phyloP scores from a whole-genome alignment of 2,113 vertebrate genomes.

The Pheucticus melanocephalus region DNA sequence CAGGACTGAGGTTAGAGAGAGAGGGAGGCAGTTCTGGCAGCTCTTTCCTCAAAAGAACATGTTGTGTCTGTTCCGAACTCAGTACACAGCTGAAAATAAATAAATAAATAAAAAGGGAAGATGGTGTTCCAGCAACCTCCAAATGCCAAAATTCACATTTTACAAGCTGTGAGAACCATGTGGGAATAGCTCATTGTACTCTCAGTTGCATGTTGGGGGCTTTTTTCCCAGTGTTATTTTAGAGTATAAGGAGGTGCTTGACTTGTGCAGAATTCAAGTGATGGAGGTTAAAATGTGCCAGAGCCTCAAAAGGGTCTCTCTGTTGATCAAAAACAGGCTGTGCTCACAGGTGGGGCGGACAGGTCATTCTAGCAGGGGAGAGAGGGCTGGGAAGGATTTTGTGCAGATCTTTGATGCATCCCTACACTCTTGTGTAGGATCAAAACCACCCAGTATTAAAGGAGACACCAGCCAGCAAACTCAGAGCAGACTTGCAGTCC shows the following conservation, averaged over 20 bases:
- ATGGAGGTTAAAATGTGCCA: background rate
- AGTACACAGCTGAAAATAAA: background rate
- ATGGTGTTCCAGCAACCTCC: background rate
- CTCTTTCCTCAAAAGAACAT: background rate
- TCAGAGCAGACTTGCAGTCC: background rate
- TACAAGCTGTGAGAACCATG: background rate
- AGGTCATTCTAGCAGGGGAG: fast-evolving
- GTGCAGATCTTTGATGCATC: background rate
- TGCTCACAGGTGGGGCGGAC: fast-evolving
- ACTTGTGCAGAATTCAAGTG: background rate
- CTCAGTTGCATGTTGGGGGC: fast-evolving
- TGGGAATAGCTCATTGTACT: background rate
- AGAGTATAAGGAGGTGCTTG: background rate
- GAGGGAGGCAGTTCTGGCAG: background rate
- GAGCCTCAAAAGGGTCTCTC: background rate
- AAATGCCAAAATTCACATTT: background rate
- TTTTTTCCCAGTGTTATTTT: background rate
- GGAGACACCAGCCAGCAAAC: background rate
- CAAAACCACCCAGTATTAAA: background rate
- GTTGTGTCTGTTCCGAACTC: background rate
- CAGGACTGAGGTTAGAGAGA: background rate
- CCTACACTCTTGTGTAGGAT: background rate
- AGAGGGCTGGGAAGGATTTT: background rate
- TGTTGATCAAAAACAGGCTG: background rate
- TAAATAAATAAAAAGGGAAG: background rate